phyloP scores from a whole-genome alignment of 1,140 invertebrate species.

The Protaetia brevitarsis region DNA sequence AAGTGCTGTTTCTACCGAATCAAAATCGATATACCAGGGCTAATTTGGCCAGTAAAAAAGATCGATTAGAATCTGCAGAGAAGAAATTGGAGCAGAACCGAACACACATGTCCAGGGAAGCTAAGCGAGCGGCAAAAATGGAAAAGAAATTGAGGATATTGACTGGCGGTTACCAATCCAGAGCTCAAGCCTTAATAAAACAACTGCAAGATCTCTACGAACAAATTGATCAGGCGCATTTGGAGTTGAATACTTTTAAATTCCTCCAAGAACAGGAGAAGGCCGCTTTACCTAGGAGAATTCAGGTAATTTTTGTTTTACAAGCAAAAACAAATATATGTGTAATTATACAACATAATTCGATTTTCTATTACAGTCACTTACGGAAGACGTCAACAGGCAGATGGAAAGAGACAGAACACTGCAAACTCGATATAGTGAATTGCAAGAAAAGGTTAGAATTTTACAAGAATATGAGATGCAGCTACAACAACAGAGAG shows the following conservation, averaged over 20 bases:
- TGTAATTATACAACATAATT: conserved; percentile 21
- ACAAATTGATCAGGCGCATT: conserved; percentile 82
- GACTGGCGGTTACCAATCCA: conserved; percentile 85
- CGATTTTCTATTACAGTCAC: conserved; percentile 57
- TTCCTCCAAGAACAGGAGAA: conserved; percentile 88
- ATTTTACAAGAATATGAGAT: conserved; percentile 22
- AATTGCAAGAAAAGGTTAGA: conserved; percentile 60
- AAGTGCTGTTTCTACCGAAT: conserved; percentile 51
- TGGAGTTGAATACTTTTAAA: conserved; percentile 91
- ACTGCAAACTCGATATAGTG: conserved; percentile 77
- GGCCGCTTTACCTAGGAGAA: conserved; percentile 82
- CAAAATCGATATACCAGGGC: conserved; percentile 77
- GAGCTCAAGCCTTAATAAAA: conserved; percentile 85
- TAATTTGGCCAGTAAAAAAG: conserved; percentile 93
- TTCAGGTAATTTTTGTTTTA: conserved; percentile 48
- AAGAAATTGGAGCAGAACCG: conserved; percentile 91
- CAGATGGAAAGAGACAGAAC: conserved; percentile 88
- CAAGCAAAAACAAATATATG: background rate
- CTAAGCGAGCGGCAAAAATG: conserved; percentile 93
- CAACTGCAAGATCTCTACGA: conserved; percentile 85
- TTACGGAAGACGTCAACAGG: conserved; percentile 88
- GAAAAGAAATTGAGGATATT: conserved; percentile 97
- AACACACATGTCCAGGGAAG: conserved; percentile 91
- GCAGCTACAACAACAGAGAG: conserved; percentile 18
- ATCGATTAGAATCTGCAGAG: conserved; percentile 89